Conservation (phyloP, 2,113 vertebrate species). For the Pygoscelis adeliae region DNA sequence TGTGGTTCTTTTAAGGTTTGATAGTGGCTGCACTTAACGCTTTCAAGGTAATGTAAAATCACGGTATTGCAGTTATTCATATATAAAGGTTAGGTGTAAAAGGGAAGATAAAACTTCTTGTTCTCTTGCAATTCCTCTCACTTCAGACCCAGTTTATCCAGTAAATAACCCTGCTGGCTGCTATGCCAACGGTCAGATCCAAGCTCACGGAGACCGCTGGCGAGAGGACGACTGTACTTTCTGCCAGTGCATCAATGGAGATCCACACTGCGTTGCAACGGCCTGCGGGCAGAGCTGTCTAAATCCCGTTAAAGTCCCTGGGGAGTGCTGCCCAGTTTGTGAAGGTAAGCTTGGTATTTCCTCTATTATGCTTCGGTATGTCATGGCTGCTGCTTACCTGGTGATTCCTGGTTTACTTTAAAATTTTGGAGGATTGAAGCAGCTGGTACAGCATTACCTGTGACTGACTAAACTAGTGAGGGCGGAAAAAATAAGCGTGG, state of each 20-base stretch:
- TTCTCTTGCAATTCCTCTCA: neutral
- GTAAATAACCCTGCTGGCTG: conserved; percentile 86
- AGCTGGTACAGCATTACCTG: neutral
- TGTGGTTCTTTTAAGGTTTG: neutral
- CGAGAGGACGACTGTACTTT: conserved; percentile 90
- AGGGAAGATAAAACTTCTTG: neutral
- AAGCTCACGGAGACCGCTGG: conserved; percentile 89
- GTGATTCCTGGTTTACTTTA: neutral
- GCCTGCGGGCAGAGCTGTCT: conserved; percentile 89
- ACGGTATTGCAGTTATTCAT: neutral
- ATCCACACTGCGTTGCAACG: conserved; percentile 84
- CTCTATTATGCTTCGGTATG: fast-evolving
- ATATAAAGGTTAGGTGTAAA: neutral
- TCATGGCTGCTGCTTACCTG: neutral
- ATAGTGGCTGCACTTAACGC: neutral
- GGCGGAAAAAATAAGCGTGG: fast-evolving
- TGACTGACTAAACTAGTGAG: neutral
- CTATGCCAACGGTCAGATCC: conserved; percentile 88
- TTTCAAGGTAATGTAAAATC: neutral
- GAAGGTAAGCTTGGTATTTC: conserved; percentile 74
- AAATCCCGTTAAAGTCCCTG: conserved; percentile 87
- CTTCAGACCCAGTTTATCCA: conserved; percentile 83
- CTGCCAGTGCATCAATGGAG: conserved; percentile 89
- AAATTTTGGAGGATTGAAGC: neutral
- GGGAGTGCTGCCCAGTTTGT: conserved; percentile 89